Base-by-base conservation (phyloP, 2,888 invertebrate genomes). In the Nowickia ferox region DNA sequence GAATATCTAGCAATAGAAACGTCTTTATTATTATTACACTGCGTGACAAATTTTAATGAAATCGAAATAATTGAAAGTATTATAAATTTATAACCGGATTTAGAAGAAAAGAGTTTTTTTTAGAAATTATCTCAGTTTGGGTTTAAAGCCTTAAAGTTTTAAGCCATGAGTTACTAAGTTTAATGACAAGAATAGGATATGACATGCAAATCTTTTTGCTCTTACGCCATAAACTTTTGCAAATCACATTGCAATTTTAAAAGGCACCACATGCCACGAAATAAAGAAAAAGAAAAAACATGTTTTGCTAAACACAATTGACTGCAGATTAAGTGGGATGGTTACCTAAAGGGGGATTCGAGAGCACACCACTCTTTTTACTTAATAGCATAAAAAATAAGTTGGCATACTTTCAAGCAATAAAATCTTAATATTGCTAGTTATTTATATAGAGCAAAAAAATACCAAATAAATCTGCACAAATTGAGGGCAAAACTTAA, bases 401-500 rank as follows among this genome's bases (percentile, higher is more conserved):
- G 15, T 46, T 61, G 75, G 65, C 76, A 46, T 40, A 40, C 15
- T 46, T 76, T 22, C n/a, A 40, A 74, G 17, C 74, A 61, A 17
- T 13, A 17, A 72, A 61, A 2, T 38, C 42, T 46, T 22, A 8
- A 1, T 8, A 57, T 11, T 22, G 17, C 17, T 3, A 75, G 42
- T n/a, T 17, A 10, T 44, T 65, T 42, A n/a, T 19, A 4, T 2
- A 40, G n/a, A 68, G 15, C 4, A 10, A 40, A 74, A 19, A 51
- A 53, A 57, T 48, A 57, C 5, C 2, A 30, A n/a, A 42, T 53
- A 78, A 71, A 79, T 79, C 53, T 61, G 42, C 79, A 63, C 38
- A 71, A 71, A 71, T 78, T 78, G 51, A 71, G 51, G 69, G 53
- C 3, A 53, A 77, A 71, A 69, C 69, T 69, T 22, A 22, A 48